These are phyloP conservation scores for Colletes gigas DNA, from an alignment of 1,140 invertebrate species.

Conservation along the genomic window DNA sequence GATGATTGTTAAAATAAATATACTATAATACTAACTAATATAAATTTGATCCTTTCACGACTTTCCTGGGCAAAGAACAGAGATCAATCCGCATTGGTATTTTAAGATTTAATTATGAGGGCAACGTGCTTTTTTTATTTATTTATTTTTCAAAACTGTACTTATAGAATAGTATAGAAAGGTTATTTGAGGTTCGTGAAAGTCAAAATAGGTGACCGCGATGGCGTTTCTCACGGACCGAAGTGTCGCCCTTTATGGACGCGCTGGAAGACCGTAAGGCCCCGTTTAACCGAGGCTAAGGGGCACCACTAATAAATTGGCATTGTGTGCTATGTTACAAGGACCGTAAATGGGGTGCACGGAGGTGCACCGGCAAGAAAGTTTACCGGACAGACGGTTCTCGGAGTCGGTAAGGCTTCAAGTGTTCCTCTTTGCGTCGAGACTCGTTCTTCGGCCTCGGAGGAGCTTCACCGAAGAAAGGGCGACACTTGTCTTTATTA, in stretches of 20 bases:
- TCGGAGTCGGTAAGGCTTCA: slow-evolving; percentile 63
- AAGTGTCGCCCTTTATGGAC: slow-evolving; percentile 70
- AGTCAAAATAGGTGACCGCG: slow-evolving; percentile 49
- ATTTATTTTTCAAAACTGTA: too few species aligned
- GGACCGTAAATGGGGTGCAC: slow-evolving; percentile 71
- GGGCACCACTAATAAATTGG: slow-evolving; percentile 77
- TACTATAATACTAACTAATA: too few species aligned
- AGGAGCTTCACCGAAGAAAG: slow-evolving; percentile 36
- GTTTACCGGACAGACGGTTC: slow-evolving; percentile 72
- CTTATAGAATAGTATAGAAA: background rate
- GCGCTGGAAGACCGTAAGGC: slow-evolving; percentile 34
- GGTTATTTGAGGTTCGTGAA: background rate
- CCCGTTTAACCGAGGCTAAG: slow-evolving; percentile 74
- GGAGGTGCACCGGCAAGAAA: slow-evolving; percentile 68
- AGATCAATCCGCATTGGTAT: too few species aligned
- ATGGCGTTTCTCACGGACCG: slow-evolving; percentile 74
- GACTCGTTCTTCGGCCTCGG: slow-evolving; percentile 45
- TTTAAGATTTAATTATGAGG: too few species aligned
- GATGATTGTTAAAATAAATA: too few species aligned
- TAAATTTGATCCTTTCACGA: too few species aligned
- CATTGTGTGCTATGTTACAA: slow-evolving; percentile 73
- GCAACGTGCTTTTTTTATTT: too few species aligned
- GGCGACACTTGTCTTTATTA: slow-evolving; percentile 47
- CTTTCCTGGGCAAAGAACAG: too few species aligned
- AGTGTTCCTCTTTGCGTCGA: slow-evolving; percentile 39